Evolutionary conservation across 1,140 invertebrate genomes (phyloP).

Genomic region (Coptotermes formosanus): DNA sequence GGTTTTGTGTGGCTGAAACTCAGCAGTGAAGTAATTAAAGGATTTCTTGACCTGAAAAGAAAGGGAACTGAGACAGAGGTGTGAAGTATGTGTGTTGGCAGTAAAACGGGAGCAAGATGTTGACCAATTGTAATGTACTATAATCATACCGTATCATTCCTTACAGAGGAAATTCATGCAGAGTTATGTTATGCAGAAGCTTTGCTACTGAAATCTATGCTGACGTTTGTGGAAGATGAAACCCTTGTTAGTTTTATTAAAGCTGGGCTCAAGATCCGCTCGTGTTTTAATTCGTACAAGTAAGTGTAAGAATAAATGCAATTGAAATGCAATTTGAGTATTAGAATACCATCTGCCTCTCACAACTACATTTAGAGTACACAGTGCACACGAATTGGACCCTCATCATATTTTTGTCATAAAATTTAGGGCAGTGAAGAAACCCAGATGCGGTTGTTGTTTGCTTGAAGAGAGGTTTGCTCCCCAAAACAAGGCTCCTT

Average conservation of each 20-base stretch:
- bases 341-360: too few species aligned
- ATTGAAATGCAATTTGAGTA: too few species aligned
- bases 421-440: too few species aligned
- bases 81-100: neutral
- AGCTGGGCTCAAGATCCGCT: conserved; percentile 89
- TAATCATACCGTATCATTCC: neutral
- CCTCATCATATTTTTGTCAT: too few species aligned
- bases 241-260: conserved; percentile 90
- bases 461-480: too few species aligned
- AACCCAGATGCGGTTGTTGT: too few species aligned
- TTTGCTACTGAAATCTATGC: conserved; percentile 79
- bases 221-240: conserved; percentile 94
- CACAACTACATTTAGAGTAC: too few species aligned
- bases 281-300: conserved; percentile 92
- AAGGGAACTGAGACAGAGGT: neutral
- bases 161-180: conserved; percentile 86
- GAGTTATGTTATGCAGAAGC: conserved; percentile 93
- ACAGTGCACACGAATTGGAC: too few species aligned
- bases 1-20: neutral
- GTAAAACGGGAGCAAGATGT: neutral
- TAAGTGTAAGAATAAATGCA: conserved; percentile 51
- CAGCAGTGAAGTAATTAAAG: neutral
- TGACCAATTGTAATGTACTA: neutral
- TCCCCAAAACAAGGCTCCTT: too few species aligned
- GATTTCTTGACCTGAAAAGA: neutral